phyloP scores from a whole-genome alignment of 2,113 vertebrate species.

The Serilophus lunatus region DNA sequence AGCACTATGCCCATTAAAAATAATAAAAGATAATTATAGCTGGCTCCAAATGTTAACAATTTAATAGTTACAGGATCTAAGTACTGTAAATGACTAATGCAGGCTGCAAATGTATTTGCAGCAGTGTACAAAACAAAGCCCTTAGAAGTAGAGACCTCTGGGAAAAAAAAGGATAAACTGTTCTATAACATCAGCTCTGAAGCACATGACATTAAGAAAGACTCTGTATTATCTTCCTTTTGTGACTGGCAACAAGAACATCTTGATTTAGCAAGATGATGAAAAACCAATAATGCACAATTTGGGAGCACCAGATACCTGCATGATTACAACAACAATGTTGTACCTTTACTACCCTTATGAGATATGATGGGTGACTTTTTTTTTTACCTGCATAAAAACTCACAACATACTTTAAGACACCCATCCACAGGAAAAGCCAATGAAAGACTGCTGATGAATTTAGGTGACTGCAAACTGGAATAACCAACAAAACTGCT shows the following conservation, averaged over 20 bases:
- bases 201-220: not conserved
- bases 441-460: not conserved
- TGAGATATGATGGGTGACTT: not conserved
- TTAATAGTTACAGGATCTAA: constrained; percentile 48
- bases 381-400: not conserved
- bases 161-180: constrained; percentile 9
- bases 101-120: constrained; percentile 24
- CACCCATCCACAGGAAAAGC: not conserved
- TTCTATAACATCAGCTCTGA: not conserved
- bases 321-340: not conserved
- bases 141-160: constrained; percentile 39
- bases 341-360: not conserved
- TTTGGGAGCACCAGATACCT: not conserved
- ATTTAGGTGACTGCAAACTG: not conserved
- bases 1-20: constrained; percentile 30
- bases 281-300: not conserved
- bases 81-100: constrained; percentile 57
- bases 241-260: not conserved
- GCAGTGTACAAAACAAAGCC: constrained; percentile 18
- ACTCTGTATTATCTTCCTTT: not conserved
- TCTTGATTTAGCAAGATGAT: not conserved
- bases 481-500: not conserved
- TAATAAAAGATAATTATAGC: constrained; percentile 48
- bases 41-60: constrained; percentile 57
- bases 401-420: not conserved